A percentile compares a stretch with the other conserved stretches of the same genome.
Conservation (phyloP, 2,113 vertebrate species). For the Corythoichthys haematopterus region DNA sequence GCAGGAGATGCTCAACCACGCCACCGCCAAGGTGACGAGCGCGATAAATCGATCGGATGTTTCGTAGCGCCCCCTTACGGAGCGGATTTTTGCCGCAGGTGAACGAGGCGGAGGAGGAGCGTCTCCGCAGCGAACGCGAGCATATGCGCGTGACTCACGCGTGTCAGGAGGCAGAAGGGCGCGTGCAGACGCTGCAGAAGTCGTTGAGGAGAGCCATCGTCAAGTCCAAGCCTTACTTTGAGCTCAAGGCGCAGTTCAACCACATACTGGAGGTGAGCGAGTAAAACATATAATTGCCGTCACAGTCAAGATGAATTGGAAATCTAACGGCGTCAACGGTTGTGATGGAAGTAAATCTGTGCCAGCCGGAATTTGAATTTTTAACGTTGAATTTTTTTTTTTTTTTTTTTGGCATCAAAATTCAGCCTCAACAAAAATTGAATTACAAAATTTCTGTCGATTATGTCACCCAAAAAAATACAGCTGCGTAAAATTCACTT, state of each 20-base stretch:
- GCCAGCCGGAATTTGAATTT: no score
- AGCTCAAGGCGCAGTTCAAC: constrained; percentile 93
- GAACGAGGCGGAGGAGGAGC: constrained; percentile 90
- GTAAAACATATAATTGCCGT: neutral
- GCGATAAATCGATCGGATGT: no score
- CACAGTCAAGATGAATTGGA: no score
- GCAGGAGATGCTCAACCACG: constrained; percentile 97
- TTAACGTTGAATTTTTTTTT: no score
- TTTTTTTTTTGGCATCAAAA: no score
- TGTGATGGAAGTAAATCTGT: no score
- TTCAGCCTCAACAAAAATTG: no score
- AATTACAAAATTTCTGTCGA: no score
- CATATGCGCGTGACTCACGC: constrained; percentile 86
- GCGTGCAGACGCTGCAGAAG: constrained; percentile 86
- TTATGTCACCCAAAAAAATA: no score
- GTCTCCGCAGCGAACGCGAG: constrained; percentile 84
- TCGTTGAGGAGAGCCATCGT: constrained; percentile 84
- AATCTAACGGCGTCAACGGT: no score
- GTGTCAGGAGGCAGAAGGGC: constrained; percentile 87
- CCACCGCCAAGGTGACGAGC: constrained; percentile 81
- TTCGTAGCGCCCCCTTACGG: no score
- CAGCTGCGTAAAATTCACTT: no score
- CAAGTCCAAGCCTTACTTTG: constrained; percentile 92
- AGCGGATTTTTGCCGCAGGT: constrained; percentile 66
- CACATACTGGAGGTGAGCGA: constrained; percentile 83